These are phyloP conservation scores for Metopolophium dirhodum DNA, from an alignment of 1,140 invertebrate genomes.

Conservation along the genomic window DNA sequence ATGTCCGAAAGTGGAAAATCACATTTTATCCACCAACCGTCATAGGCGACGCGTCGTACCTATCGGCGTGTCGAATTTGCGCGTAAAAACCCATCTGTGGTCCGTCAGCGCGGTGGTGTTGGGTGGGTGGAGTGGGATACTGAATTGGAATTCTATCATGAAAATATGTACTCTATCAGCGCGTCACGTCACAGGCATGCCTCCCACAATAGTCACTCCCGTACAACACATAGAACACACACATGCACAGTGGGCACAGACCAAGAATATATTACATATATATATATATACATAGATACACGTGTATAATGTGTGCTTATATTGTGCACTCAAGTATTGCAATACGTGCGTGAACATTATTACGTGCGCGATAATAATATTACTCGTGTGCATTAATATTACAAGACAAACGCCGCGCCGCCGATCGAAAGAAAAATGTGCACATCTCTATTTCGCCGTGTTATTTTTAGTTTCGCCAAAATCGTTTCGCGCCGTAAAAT, in stretches of 20 bases:
- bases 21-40: no score
- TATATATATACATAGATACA: no score
- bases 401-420: not conserved
- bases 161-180: not conserved
- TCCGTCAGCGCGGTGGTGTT: no score
- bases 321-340: not conserved
- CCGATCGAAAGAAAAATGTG: not conserved
- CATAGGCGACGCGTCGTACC: no score
- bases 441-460: not conserved
- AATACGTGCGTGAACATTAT: conserved; percentile 1
- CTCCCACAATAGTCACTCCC: not conserved
- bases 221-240: no score
- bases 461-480: not conserved
- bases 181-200: no score
- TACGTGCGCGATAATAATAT: not conserved
- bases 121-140: not conserved
- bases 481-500: not conserved
- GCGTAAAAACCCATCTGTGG: no score
- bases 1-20: no score
- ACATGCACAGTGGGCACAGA: no score
- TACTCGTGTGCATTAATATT: not conserved
- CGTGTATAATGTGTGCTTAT: no score
- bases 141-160: not conserved
- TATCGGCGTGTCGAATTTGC: no score
- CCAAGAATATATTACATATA: no score